Evolutionary conservation across 1,140 invertebrate species (phyloP).

Genomic region (Zophobas morio): DNA sequence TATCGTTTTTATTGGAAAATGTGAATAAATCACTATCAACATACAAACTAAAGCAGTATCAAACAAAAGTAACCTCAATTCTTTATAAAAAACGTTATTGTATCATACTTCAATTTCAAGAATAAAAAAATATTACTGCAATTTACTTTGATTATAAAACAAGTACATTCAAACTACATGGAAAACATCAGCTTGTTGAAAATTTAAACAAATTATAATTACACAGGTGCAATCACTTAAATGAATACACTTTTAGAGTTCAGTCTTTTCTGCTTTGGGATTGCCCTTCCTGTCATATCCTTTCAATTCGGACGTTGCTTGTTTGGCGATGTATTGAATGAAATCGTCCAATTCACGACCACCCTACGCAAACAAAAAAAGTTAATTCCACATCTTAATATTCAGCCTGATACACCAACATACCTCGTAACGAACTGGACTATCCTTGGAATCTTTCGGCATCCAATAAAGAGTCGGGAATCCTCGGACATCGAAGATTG

Average conservation of each 20-base stretch:
- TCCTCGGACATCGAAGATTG: conserved; percentile 92
- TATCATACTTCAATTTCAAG: not conserved
- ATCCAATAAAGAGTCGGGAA: conserved; percentile 99
- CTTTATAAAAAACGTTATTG: not conserved
- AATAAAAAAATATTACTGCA: conserved; percentile 11
- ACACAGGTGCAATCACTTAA: conserved; percentile 22
- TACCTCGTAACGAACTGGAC: conserved; percentile 92
- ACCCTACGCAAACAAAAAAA: conserved; percentile 73
- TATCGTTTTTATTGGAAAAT: conserved; percentile 22
- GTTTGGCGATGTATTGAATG: conserved; percentile 95
- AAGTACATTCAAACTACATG: conserved; percentile 36
- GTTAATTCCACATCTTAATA: no score
- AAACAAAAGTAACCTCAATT: not conserved
- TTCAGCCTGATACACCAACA: conserved; percentile 56
- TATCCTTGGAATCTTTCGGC: conserved; percentile 86
- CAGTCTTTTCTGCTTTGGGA: conserved; percentile 80
- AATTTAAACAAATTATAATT: conserved; percentile 16
- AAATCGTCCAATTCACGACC: conserved; percentile 96
- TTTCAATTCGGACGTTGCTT: conserved; percentile 91
- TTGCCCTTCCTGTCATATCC: conserved; percentile 92
- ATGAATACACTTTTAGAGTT: conserved; percentile 70
- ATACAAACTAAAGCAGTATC: conserved; percentile 2
- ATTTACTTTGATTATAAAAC: conserved; percentile 32
- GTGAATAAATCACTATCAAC: conserved; percentile 8
- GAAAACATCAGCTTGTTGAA: conserved; percentile 22